Evolutionary conservation across 2,113 vertebrate genomes (phyloP), one percentile per base, ranked within the genome.

Genomic region (Rattus norvegicus): DNA sequence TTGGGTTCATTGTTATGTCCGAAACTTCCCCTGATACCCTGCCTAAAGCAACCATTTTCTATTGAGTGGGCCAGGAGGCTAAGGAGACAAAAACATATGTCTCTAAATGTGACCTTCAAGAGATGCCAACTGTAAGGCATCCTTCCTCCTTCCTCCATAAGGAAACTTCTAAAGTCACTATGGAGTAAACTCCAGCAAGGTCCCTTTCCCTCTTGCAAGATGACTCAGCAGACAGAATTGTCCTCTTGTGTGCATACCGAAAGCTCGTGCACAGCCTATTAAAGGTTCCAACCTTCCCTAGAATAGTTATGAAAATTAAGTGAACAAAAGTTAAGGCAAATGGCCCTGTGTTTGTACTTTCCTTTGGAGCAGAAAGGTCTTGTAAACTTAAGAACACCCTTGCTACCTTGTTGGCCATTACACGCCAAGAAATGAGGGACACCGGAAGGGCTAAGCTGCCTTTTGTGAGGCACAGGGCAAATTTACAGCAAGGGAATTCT

Each of bases 241-340:
- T 87, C 52, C 70, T 88, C 73, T 92, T 96, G 97, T 79, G 84
- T 47, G n/a, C 39, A 96, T 77, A 91, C 85, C 56, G 97, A 86
- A 95, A 96, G 88, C 95, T 86, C 83, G 1, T 70, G 92, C 93
- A 96, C 93, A 96, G 93, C 96, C 95, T 94, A 86, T 97, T 97
- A 96, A 80, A 76, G 56, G 80, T 96, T 0, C 73, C 80, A 56
- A 59, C 88, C 88, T 89, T 93, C 86, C 95, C 89, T 80, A 86
- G 95, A 83, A 39, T 92, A 67, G 76, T 91, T 91, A 24, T 84
- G 91, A 97, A 96, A 65, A 95, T 88, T 83, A 19, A 73, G 0
- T 91, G 97, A 76, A 93, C 80, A 90, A n/a, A 36, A 65, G 94
- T 56, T 92, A 85, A 72, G 67, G 63, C 65, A 87, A 88, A 94